Evolutionary conservation across 2,113 vertebrate genomes (phyloP).

Genomic region (Papio anubis): DNA sequence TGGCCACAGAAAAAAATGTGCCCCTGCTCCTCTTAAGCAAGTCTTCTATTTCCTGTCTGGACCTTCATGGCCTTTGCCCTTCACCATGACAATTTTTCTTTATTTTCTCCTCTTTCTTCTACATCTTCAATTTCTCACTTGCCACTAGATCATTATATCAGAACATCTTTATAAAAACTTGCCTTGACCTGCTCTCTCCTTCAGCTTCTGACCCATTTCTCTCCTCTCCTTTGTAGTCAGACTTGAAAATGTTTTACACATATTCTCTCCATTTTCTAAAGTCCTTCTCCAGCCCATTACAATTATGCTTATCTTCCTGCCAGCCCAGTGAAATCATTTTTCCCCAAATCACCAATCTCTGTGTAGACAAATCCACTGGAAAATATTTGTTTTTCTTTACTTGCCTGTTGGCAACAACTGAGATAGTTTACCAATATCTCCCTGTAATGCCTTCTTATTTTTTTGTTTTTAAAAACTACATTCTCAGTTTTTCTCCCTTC

Average conservation of each 20-base stretch:
- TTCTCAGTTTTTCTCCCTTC: neutral
- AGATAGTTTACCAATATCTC: neutral
- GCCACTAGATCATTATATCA: neutral
- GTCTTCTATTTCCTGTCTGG: neutral
- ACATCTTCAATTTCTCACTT: neutral
- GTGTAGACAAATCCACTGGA: neutral
- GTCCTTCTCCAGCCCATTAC: neutral
- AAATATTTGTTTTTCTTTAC: neutral
- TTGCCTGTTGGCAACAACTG: rapidly evolving
- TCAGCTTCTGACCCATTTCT: neutral
- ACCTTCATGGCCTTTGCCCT: neutral
- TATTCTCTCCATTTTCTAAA: neutral
- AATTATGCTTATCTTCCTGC: neutral
- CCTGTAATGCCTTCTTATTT: neutral
- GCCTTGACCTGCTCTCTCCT: neutral
- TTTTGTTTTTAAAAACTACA: neutral
- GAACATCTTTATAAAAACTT: neutral
- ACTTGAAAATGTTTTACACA: neutral
- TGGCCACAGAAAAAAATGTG: too few species aligned
- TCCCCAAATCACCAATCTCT: neutral
- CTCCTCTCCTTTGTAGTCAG: neutral
- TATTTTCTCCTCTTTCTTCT: neutral
- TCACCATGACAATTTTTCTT: neutral
- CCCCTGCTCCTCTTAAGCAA: neutral
- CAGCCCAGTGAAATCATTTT: rapidly evolving